Base-by-base conservation (phyloP, 2,113 vertebrate species). In the Sander vitreus region DNA sequence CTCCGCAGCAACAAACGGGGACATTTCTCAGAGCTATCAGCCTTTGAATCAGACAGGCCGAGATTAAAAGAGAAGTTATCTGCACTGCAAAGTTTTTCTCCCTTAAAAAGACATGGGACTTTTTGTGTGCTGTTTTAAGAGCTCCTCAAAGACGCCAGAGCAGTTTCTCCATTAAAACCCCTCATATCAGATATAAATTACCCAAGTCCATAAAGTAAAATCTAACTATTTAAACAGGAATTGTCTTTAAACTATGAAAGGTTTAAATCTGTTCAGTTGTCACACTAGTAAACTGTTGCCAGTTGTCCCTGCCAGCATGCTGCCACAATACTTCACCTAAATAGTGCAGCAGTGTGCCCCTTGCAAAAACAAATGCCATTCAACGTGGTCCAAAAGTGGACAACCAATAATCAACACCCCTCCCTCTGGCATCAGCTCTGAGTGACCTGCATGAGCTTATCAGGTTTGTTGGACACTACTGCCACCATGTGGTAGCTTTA, bases 371-470 rank as follows among this genome's bases (percentile, higher is more conserved):
- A 91, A 70, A 89, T 78, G 73, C 77, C 71, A 82, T 27, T 62
- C 21, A 54, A 83, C 60, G 83, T 43, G 64, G 81, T 85, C 89
- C 91, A 91, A 94, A 94, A 83, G 83, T 65, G 70, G 84, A 90
- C 70, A 54, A 84, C 50, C 63, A 87, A 86, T 83, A 89, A 94
- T 89, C 80, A 93, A 91, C 88, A 84, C 85, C 77, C 86, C 88
- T 78, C 57, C 59, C 69, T 82, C 25, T 63, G 64, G 60, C 39
- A 71, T 71, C 70, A 84, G 50, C 55, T 74, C 67, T 47, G 55
- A 23, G 18, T 83, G 80, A 76, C 71, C 76, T 65, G 53, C 18
- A 36, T 0, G 5, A 78, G 69, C 2, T 0, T 0, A 7, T 2
- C 0, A 5, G 7, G 21, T 75, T 54, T 25, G 6, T 39, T 69